Evolutionary conservation across 2,113 vertebrate genomes (phyloP).

Genomic region (Alectura lathami): DNA sequence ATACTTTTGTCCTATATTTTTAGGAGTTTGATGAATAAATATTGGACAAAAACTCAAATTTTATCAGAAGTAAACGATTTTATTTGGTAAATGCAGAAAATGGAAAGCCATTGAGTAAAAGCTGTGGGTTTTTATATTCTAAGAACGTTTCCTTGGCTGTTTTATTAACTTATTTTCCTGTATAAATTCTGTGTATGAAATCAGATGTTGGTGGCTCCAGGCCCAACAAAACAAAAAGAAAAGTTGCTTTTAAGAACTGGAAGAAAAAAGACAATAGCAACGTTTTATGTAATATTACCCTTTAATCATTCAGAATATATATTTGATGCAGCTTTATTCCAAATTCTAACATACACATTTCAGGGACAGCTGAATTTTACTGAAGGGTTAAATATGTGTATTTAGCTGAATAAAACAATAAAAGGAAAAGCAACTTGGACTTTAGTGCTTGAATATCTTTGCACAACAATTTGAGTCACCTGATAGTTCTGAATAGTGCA

Average conservation of each 20-base stretch:
- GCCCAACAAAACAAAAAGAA: neutral
- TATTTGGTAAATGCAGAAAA: neutral
- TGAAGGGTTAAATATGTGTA: neutral
- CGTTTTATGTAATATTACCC: neutral
- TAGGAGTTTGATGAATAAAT: neutral
- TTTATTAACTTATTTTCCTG: neutral
- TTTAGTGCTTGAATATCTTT: neutral
- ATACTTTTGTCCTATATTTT: fast-evolving
- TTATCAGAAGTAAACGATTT: too few relatives aligned
- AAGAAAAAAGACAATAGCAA: neutral
- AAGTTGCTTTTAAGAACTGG: neutral
- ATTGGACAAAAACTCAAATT: fast-evolving
- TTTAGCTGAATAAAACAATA: neutral
- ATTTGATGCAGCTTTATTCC: neutral
- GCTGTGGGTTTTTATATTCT: neutral
- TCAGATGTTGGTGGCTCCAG: neutral
- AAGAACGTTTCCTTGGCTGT: neutral
- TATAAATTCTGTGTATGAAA: neutral
- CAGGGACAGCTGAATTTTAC: neutral
- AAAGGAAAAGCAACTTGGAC: neutral
- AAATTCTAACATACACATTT: neutral
- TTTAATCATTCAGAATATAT: neutral
- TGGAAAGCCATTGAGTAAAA: neutral
- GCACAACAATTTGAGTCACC: neutral
- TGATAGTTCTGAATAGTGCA: neutral